Evolutionary conservation across 2,888 invertebrate genomes (phyloP).

Genomic region (Ommatoiulus sabulosus): DNA sequence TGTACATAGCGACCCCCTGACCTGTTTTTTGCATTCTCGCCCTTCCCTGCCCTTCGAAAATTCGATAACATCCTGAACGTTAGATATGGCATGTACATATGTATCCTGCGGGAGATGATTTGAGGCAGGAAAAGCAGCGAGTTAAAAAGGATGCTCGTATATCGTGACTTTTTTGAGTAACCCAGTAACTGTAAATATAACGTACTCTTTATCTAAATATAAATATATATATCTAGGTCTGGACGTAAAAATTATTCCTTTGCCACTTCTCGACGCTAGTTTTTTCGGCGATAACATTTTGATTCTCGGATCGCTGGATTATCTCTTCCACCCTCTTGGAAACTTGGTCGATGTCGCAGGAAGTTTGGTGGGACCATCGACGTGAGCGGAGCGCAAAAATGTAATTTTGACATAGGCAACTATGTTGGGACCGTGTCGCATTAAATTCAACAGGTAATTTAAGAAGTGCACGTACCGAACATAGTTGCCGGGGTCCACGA

Average conservation of each 20-base stretch:
- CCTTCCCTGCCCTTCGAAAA: not conserved
- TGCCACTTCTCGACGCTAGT: not conserved
- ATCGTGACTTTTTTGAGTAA: not conserved
- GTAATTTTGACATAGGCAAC: not conserved
- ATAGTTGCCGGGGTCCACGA: not conserved
- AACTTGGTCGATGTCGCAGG: too few species aligned
- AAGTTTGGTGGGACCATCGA: too few species aligned
- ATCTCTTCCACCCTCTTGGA: too few species aligned
- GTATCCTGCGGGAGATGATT: not conserved
- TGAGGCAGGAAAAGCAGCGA: not conserved
- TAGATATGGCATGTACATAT: not conserved
- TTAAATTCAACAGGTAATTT: not conserved
- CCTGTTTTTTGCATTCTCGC: not conserved
- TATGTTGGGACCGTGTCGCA: not conserved
- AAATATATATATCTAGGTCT: conserved; percentile 1
- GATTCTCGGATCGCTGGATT: not conserved
- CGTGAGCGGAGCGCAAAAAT: too few species aligned
- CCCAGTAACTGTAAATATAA: not conserved
- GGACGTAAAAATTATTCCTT: not conserved
- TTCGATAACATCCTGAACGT: not conserved
- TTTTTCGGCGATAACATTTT: not conserved
- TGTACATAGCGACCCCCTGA: conserved; percentile 42
- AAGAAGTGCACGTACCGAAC: not conserved
- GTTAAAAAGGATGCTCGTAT: not conserved
- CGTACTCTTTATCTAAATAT: not conserved